phyloP scores from a whole-genome alignment of 2,888 invertebrate genomes.

The Psylliodes chrysocephalus region DNA sequence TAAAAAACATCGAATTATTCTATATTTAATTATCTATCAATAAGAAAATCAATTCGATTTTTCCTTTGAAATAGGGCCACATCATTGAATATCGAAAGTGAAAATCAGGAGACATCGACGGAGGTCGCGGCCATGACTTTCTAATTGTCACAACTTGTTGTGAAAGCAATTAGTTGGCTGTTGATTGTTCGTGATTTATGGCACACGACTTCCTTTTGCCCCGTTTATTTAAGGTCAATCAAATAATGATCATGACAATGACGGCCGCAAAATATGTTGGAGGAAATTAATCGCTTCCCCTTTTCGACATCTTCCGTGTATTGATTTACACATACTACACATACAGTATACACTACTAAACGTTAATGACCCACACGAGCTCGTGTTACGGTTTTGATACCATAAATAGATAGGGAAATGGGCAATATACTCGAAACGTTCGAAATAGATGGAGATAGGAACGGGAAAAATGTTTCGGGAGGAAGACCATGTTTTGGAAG shows the following conservation, averaged over 20 bases:
- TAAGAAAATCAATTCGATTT: too few relatives aligned
- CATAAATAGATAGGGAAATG: conserved; percentile 3
- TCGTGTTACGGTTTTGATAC: not conserved
- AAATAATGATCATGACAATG: conserved; percentile 32
- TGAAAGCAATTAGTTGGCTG: conserved; percentile 31
- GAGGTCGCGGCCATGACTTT: conserved; percentile 4
- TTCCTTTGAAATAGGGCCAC: too few relatives aligned
- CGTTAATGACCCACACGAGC: conserved; percentile 7
- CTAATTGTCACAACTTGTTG: conserved; percentile 36
- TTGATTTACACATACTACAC: conserved; percentile 20
- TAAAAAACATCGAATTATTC: too few relatives aligned
- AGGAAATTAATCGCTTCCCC: conserved; percentile 26
- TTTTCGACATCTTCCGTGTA: conserved; percentile 24
- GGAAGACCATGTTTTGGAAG: too few relatives aligned
- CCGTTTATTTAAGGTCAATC: conserved; percentile 34
- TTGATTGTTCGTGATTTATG: conserved; percentile 38
- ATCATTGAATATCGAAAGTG: too few relatives aligned
- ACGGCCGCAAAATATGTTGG: conserved; percentile 23
- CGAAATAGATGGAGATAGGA: conserved; percentile 13
- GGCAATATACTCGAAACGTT: conserved; percentile 4
- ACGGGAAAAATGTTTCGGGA: too few relatives aligned
- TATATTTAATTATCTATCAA: too few relatives aligned
- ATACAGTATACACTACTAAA: not conserved
- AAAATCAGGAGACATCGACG: not conserved
- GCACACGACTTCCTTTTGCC: conserved; percentile 25